Conservation (phyloP, 2,888 invertebrate species). For the Eupsilia transversa region DNA sequence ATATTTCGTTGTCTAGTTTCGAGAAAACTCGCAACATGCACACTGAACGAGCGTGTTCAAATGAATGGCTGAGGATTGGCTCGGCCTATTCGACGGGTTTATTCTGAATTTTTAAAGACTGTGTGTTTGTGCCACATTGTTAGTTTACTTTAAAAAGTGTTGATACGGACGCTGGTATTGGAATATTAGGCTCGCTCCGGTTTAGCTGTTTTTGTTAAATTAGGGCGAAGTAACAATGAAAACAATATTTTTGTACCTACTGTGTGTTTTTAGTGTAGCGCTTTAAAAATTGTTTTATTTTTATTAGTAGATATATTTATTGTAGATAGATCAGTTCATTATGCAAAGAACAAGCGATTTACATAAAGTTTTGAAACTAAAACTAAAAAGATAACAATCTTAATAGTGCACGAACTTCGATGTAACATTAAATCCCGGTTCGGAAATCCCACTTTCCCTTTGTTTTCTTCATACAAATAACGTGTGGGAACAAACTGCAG, state of each 20-base stretch:
- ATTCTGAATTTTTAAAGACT: slow-evolving; percentile 33
- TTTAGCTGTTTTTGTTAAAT: slow-evolving; percentile 20
- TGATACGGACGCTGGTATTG: slow-evolving; percentile 6
- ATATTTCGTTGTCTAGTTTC: slow-evolving; percentile 57
- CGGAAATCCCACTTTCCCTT: slow-evolving; percentile 5
- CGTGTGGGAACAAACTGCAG: slow-evolving; percentile 47
- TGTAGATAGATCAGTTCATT: neutral
- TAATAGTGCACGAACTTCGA: neutral
- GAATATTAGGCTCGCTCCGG: slow-evolving; percentile 5
- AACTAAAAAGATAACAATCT: neutral
- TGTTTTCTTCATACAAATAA: slow-evolving; percentile 51
- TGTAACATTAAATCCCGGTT: slow-evolving; percentile 22
- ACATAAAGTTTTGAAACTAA: neutral
- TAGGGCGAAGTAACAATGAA: slow-evolving; percentile 9
- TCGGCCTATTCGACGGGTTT: slow-evolving; percentile 27
- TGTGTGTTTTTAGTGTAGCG: neutral
- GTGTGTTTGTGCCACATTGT: slow-evolving; percentile 10
- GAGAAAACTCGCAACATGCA: slow-evolving; percentile 49
- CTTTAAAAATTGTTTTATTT: neutral
- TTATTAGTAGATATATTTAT: too few relatives aligned
- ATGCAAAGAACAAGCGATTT: neutral
- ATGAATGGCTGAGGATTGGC: slow-evolving; percentile 46
- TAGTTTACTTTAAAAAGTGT: slow-evolving; percentile 22
- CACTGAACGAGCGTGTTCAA: slow-evolving; percentile 49
- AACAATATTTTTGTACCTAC: neutral